Conservation (phyloP, 2,113 vertebrate species). For the Anoplopoma fimbria region DNA sequence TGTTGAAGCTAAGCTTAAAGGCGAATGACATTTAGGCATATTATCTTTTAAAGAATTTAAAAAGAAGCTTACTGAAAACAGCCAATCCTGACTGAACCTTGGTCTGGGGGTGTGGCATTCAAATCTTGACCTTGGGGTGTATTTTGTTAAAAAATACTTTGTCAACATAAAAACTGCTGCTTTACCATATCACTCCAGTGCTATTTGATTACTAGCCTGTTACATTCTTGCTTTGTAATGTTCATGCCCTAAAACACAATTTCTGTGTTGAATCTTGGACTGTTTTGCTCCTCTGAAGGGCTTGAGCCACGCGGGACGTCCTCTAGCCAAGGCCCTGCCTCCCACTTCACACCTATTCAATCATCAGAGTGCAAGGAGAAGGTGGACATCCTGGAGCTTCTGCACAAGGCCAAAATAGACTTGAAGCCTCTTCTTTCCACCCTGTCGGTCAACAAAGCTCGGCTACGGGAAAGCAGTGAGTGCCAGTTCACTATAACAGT, state of each 20-base stretch:
- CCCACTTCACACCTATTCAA: constrained; percentile 97
- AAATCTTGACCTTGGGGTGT: not conserved
- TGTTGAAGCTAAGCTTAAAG: not conserved
- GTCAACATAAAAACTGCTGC: not conserved
- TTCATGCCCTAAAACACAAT: not conserved
- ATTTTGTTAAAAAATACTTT: not conserved
- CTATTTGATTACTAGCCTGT: not conserved
- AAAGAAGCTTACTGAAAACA: too few species aligned
- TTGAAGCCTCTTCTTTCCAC: constrained; percentile 97
- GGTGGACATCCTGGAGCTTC: constrained; percentile 97
- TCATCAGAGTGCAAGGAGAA: constrained; percentile 91
- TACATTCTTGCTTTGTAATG: not conserved
- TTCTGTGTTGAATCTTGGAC: not conserved
- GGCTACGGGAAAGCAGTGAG: constrained; percentile 96
- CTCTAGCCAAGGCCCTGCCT: constrained; percentile 88
- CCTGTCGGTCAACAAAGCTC: constrained; percentile 96
- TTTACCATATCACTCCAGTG: not conserved
- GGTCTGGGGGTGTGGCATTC: not conserved
- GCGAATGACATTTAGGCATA: not conserved
- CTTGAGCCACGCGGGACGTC: constrained; percentile 90
- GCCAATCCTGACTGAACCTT: not conserved
- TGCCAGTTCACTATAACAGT: constrained; percentile 53
- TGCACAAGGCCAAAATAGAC: constrained; percentile 98
- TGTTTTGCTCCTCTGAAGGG: constrained; percentile 75
- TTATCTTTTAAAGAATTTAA: too few species aligned